A percentile compares a stretch with the other conserved stretches of the same genome.
These are phyloP conservation scores for Odontocerum albicorne DNA, from an alignment of 2,888 invertebrate species.

Conservation along the genomic window DNA sequence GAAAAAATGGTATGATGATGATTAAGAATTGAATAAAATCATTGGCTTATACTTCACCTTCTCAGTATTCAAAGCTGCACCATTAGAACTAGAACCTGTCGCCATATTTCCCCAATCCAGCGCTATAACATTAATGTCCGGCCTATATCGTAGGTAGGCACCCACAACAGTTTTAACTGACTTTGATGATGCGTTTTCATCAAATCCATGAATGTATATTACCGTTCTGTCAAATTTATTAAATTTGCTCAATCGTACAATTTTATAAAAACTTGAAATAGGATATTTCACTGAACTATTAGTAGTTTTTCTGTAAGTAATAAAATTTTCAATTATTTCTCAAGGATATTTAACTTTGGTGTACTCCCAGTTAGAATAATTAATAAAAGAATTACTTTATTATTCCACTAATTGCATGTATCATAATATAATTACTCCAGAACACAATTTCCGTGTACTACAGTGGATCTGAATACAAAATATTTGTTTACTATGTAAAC, in stretches of 20 bases:
- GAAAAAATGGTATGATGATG: no score
- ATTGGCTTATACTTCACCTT: constrained; percentile 41
- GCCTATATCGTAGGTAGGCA: constrained; percentile 45
- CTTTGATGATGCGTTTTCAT: constrained; percentile 44
- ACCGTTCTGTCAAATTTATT: constrained; percentile 39
- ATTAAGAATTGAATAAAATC: no score
- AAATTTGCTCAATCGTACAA: constrained; percentile 9
- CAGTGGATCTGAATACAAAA: no score
- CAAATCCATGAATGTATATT: constrained; percentile 51
- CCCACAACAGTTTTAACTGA: constrained; percentile 44
- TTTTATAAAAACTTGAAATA: constrained; percentile 16
- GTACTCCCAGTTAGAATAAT: no score
- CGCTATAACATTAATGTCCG: constrained; percentile 47
- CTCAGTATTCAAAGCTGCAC: constrained; percentile 40
- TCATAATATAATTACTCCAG: no score
- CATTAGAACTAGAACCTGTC: constrained; percentile 44
- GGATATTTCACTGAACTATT: constrained; percentile 11
- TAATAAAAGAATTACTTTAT: no score
- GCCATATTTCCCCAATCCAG: constrained; percentile 53
- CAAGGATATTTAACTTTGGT: no score
- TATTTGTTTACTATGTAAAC: no score
- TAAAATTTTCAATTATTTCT: no score
- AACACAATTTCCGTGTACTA: no score
- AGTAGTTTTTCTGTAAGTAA: constrained; percentile 18
- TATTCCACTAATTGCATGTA: no score